These are phyloP conservation scores for Psammodynastes pulverulentus DNA, from an alignment of 2,113 vertebrate genomes.

Conservation along the genomic window DNA sequence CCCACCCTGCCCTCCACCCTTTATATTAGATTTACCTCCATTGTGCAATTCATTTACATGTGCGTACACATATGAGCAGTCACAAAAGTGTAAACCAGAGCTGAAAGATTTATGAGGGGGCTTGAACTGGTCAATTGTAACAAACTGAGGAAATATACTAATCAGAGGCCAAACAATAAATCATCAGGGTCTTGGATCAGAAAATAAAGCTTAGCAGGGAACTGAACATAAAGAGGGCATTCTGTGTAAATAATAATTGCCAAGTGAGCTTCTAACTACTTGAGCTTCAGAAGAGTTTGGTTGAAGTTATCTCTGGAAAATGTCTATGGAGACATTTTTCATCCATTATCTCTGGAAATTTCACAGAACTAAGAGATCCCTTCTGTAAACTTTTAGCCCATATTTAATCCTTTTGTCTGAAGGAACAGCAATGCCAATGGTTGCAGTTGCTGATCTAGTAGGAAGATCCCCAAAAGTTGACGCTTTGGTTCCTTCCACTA, in stretches of 20 bases:
- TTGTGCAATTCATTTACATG: conserved; percentile 9
- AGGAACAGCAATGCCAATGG: too few species aligned
- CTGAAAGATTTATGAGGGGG: conserved; percentile 28
- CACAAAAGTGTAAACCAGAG: not conserved
- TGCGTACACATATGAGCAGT: not conserved
- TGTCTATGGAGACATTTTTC: not conserved
- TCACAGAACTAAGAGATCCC: not conserved
- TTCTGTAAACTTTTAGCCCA: not conserved
- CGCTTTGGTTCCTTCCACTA: not conserved
- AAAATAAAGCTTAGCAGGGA: conserved; percentile 8
- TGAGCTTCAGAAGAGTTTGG: not conserved
- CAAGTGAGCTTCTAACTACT: not conserved
- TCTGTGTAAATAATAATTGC: not conserved
- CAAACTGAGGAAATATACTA: conserved; percentile 1
- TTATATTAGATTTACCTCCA: not conserved
- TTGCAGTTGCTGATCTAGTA: not conserved
- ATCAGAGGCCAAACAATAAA: conserved; percentile 17
- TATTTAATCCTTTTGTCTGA: not conserved
- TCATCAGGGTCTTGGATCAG: not conserved
- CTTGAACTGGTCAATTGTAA: conserved; percentile 14
- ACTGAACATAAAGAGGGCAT: not conserved
- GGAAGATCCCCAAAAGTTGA: not conserved
- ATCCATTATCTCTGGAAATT: not conserved
- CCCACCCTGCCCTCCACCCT: not conserved
- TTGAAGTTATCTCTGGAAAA: not conserved